Evolutionary conservation across 53 echinoderm and acorn worm species (phyloP), one percentile per base, ranked within the genome.

Genomic region (Patiria pectinifera): DNA sequence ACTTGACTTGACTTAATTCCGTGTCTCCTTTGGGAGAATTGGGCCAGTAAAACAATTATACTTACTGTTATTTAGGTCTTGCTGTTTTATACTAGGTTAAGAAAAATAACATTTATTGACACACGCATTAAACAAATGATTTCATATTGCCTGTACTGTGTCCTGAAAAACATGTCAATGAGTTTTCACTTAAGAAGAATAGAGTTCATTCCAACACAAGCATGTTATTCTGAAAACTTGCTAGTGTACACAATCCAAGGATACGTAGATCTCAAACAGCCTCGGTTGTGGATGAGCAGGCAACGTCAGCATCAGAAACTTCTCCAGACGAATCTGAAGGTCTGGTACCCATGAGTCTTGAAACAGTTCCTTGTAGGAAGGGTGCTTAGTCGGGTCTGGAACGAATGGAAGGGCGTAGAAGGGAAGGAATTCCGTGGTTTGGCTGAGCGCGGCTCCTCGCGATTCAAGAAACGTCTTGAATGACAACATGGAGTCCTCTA

Each of bases 341-440:
- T 99, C 99, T 49, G 99, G 97, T 26, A 99, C 96, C 99, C 99
- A 99, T 74, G 91, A 92, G 61, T 99, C 99, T 58, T 94, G 92
- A 76, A 99, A 99, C 80, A 99, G 95, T 70, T 99, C 99, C 91
- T 99, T 99, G 80, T 96, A 99, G 7, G 99, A 97, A 13, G 99
- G 99, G 86, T 99, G 99, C 89, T 97, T 95, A 49, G 96, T 99
- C 47, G 99, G 99, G 84, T 99, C 96, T 6, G 99, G 99, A 12
- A 99, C 99, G 71, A 99, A 99, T 22, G 99, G 99, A 44, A 99
- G 95, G 60, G 99, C 99, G 61, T 99, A 99, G 87, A 99, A 99
- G 11, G 99, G 99, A 16, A 99, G 95, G 82, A 99, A 99, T 84
- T 99, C 99, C 21, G 99, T 99, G 21, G 99, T 99, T 90, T 99